phyloP scores from a whole-genome alignment of 92 coral and sea anemone species.

The Phymanthus crucifer region DNA sequence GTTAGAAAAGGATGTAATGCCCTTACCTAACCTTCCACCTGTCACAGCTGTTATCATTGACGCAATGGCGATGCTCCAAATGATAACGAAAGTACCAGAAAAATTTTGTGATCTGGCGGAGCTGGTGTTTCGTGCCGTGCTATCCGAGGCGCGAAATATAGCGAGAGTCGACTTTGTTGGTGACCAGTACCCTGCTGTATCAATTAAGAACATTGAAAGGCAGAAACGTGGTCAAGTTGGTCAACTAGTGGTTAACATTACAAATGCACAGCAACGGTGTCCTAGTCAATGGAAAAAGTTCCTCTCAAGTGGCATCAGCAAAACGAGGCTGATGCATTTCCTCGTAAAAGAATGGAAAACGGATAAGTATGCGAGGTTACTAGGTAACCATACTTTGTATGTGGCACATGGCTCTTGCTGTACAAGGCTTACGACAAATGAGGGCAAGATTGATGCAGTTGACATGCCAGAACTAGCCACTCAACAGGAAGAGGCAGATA shows the following conservation, averaged over 20 bases:
- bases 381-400: slow-evolving; percentile 21
- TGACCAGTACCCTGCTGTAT: slow-evolving; percentile 53
- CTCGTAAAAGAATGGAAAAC: slow-evolving; percentile 49
- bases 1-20: slow-evolving; percentile 41
- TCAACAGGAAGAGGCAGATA: slow-evolving; percentile 61
- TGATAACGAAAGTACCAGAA: slow-evolving; percentile 17
- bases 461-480: slow-evolving; percentile 36
- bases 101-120: slow-evolving; percentile 6
- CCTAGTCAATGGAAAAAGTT: slow-evolving; percentile 66
- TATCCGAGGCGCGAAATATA: not conserved
- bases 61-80: slow-evolving; percentile 53
- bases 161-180: slow-evolving; percentile 44
- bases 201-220: slow-evolving; percentile 57
- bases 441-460: slow-evolving; percentile 37
- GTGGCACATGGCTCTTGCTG: slow-evolving; percentile 36
- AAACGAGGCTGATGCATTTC: slow-evolving; percentile 46
- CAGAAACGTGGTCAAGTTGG: slow-evolving; percentile 50
- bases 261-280: slow-evolving; percentile 55
- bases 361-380: slow-evolving; percentile 28
- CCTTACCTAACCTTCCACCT: slow-evolving; percentile 16
- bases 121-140: not conserved
- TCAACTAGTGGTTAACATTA: slow-evolving; percentile 36
- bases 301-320: slow-evolving; percentile 45
- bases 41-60: slow-evolving; percentile 48
- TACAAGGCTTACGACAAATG: slow-evolving; percentile 26